Evolutionary conservation across 2,113 vertebrate genomes (phyloP), one percentile per base, ranked within the genome.

Genomic region (Leuciscus idus): DNA sequence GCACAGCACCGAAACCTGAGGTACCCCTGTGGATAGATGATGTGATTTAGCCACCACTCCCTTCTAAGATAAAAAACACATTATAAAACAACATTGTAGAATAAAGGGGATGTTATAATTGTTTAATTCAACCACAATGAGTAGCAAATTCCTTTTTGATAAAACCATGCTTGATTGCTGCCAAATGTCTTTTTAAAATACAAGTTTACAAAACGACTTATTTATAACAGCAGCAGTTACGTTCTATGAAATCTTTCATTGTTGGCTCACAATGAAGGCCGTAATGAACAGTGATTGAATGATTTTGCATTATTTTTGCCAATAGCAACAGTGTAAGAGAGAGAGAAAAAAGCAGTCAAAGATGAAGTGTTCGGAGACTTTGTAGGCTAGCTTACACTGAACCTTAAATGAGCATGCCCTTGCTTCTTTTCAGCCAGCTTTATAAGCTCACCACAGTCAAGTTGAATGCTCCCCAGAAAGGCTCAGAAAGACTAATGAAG

Each of bases 401-500:
- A 72, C 19, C 55, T 4, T 10, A 83, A 72, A 83, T 72, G 43
- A 70, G 13, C 82, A 59, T 73, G 30, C 12, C 50, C 52, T 26
- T 52, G 62, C 10, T 23, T 82, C 43, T 7, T 66, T 43, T 66
- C n/a, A 81, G 21, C 6, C 8, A 48, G 46, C 23, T 28, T 83
- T 15, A 72, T 33, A 36, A 70, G 39, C 30, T 83, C 30, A 11
- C 46, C n/a, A 50, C 17, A 23, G 15, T 82, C 43, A 8, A 30
- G 78, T 28, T 81, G 12, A 64, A 28, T 48, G 30, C 48, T 48
- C 61, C 33, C n/a, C 61, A 36, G 21, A 81, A 81, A 81, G 28
- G 19, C 48, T 55, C 46, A 0, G 64, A 48, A 43, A 6, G 13
- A 39, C 30, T 84, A 84, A 73, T 83, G 66, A 73, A 59, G 48